Conservation (phyloP, 2,797 vertebrate species). For the Dryobates pubescens region DNA sequence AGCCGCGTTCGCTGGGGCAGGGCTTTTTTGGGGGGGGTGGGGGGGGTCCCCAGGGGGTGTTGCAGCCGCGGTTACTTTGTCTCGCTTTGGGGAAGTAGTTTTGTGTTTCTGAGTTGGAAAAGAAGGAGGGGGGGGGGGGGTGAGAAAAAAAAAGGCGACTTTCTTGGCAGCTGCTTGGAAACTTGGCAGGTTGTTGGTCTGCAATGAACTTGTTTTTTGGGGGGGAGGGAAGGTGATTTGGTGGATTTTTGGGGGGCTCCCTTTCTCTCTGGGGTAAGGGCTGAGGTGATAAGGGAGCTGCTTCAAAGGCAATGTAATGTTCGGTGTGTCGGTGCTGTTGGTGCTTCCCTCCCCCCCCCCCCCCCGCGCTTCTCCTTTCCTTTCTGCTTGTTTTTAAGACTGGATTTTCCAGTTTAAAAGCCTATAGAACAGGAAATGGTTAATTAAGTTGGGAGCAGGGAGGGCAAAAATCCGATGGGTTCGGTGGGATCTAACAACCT, state of each 20-base stretch:
- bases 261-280: neutral
- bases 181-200: neutral
- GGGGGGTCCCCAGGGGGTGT: neutral
- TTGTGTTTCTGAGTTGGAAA: neutral
- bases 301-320: neutral
- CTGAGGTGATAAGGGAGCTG: neutral
- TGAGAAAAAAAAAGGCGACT: too few species aligned
- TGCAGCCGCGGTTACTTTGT: neutral
- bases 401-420: slow-evolving; percentile 59
- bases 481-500: neutral
- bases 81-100: neutral
- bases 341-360: too few species aligned
- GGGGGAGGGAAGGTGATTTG: neutral
- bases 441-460: slow-evolving; percentile 46
- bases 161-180: neutral
- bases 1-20: neutral
- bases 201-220: neutral
- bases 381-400: slow-evolving; percentile 13
- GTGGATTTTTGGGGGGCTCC: neutral
- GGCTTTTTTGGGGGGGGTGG: too few species aligned
- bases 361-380: neutral
- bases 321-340: too few species aligned
- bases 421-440: slow-evolving; percentile 47
- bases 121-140: neutral
- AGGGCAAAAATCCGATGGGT: neutral